Base-by-base conservation (phyloP, 2,888 invertebrate species). In the Pristionchus exspectatus region DNA sequence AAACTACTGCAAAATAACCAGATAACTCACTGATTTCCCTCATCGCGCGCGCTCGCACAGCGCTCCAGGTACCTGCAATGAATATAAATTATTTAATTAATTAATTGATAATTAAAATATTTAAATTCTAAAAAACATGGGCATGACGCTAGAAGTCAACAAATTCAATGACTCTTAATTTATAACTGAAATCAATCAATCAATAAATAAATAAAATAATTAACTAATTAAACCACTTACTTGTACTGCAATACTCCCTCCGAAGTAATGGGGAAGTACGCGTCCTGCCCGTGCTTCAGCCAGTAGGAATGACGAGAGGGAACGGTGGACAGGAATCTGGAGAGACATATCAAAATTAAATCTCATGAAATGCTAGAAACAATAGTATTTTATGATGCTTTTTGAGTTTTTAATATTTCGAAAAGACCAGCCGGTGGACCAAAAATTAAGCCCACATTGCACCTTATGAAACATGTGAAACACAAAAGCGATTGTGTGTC, bases 171-270 rank as follows among this genome's bases (percentile, higher is more conserved):
- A 21, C n/a, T n/a, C n/a, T 63, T 50, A 50, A 50, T n/a, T n/a
- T n/a, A n/a, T n/a, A n/a, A n/a, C n/a, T n/a, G n/a, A n/a, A n/a
- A n/a, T n/a, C n/a, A 63, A 63, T n/a, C n/a, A 24, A 63, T n/a
- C n/a, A 24, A 59, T 59, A 16, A 59, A 16, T 21, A 21, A 59
- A 59, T 59, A 21, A 2, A 5, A 16, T 59, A 59, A n/a, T 24
- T 10, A 21, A n/a, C 10, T 63, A 63, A 63, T 63, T 63, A 63
- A 18, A 30, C 0, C 3, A 72, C 2, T 14, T 7, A 72, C 30
- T 72, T 72, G 50, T 27, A 81, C n/a, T 81, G 81, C n/a, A 81
- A 27, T n/a, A 44, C n/a, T 81, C 81, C 81, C 81, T 81, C 81
- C 0, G 81, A 7, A 10, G 81, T 81, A 4, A 81, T 21, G 27